Conservation (phyloP, 2,113 vertebrate species). For the Hippocampus comes region DNA sequence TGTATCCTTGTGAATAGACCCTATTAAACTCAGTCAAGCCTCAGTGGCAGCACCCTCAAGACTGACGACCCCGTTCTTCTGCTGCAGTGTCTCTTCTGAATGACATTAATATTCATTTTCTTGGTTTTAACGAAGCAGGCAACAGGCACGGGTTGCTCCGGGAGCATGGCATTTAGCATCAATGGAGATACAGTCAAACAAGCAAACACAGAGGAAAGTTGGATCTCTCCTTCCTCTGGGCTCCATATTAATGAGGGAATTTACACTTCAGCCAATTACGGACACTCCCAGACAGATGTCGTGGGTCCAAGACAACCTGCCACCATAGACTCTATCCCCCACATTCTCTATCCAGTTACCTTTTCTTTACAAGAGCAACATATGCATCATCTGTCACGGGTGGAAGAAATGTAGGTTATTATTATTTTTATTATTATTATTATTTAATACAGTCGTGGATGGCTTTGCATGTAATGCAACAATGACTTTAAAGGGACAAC, state of each 20-base stretch:
- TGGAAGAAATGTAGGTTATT: slow-evolving; percentile 34
- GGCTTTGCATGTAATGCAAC: slow-evolving; percentile 18
- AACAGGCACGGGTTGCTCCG: slow-evolving; percentile 56
- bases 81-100: slow-evolving; percentile 39
- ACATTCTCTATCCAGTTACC: slow-evolving; percentile 23
- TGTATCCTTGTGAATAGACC: slow-evolving; percentile 24
- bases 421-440: background rate
- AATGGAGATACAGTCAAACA: slow-evolving; percentile 73
- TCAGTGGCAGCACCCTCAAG: slow-evolving; percentile 29
- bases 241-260: slow-evolving; percentile 73
- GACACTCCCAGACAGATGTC: slow-evolving; percentile 71
- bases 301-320: slow-evolving; percentile 65
- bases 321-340: slow-evolving; percentile 37
- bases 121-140: slow-evolving; percentile 71
- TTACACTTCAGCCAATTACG: slow-evolving; percentile 74
- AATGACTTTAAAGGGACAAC: background rate
- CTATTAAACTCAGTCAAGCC: slow-evolving; percentile 48
- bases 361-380: slow-evolving; percentile 38
- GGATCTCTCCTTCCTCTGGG: slow-evolving; percentile 72
- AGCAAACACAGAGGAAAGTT: slow-evolving; percentile 69
- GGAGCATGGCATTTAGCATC: slow-evolving; percentile 67
- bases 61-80: slow-evolving; percentile 46
- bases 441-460: slow-evolving; percentile 23
- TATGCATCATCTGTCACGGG: slow-evolving; percentile 43
- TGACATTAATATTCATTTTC: slow-evolving; percentile 72